Evolutionary conservation across 1,140 invertebrate genomes (phyloP).

Genomic region (Micrasema longulum): DNA sequence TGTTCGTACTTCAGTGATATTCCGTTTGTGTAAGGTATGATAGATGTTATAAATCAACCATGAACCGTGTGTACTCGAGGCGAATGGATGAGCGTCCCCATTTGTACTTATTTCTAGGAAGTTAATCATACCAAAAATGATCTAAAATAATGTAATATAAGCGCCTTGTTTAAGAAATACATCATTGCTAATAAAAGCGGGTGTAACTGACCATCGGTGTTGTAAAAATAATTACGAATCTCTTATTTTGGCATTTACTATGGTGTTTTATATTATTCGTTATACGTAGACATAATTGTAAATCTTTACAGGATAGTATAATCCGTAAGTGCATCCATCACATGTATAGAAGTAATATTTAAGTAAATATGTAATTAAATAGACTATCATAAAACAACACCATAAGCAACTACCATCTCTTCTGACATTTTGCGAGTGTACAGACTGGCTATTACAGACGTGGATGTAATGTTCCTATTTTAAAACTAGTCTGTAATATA

Average conservation of each 20-base stretch:
- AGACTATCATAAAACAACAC: constrained; percentile 17
- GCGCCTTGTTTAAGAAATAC: constrained; percentile 25
- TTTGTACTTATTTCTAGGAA: constrained; percentile 15
- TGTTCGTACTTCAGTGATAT: constrained; percentile 27
- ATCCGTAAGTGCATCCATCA: constrained; percentile 17
- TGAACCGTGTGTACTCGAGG: background rate
- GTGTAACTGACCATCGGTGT: constrained; percentile 38
- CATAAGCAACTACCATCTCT: background rate
- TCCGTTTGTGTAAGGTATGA: constrained; percentile 6
- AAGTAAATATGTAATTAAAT: constrained; percentile 10
- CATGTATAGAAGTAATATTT: constrained; percentile 11
- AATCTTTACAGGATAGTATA: constrained; percentile 5
- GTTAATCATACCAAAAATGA: constrained; percentile 38
- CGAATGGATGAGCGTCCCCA: no score
- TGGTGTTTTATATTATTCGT: background rate
- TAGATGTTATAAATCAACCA: background rate
- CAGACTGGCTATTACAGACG: constrained; percentile 55
- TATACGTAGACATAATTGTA: constrained; percentile 10
- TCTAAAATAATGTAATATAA: constrained; percentile 37
- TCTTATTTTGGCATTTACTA: constrained; percentile 36
- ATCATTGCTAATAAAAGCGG: constrained; percentile 7
- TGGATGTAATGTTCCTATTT: constrained; percentile 54
- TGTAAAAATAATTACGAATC: constrained; percentile 34
- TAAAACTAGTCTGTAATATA: constrained; percentile 56
- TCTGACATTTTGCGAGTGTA: constrained; percentile 36